Conservation (phyloP, 2,888 invertebrate genomes). For the Dolichomitus sp. region DNA sequence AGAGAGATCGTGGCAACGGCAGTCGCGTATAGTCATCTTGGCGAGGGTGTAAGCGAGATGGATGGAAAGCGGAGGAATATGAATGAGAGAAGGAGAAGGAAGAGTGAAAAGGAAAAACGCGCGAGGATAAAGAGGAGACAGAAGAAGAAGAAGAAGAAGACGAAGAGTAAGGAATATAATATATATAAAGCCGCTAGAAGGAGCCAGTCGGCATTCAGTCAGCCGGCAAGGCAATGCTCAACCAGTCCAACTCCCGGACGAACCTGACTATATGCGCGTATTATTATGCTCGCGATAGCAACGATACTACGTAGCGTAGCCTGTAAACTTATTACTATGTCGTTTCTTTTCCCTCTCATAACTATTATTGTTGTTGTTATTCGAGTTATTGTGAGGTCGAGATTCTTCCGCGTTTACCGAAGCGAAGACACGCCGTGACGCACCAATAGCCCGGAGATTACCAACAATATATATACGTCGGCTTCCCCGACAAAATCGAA, state of each 20-base stretch:
- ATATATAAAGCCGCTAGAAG: slow-evolving; percentile 46
- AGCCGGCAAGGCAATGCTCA: slow-evolving; percentile 28
- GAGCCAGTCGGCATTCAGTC: slow-evolving; percentile 27
- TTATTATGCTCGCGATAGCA: slow-evolving; percentile 12
- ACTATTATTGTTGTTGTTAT: background rate
- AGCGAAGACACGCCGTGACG: slow-evolving; percentile 15
- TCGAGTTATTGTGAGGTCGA: background rate
- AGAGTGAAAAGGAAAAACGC: slow-evolving; percentile 47
- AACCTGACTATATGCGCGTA: slow-evolving; percentile 22
- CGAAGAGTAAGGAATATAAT: slow-evolving; percentile 30
- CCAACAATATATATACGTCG: background rate
- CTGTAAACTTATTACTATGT: background rate
- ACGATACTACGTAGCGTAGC: slow-evolving; percentile 3
- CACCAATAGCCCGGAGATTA: background rate
- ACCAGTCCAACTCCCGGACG: slow-evolving; percentile 6
- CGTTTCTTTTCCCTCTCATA: background rate
- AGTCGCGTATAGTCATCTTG: background rate
- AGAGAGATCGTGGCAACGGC: background rate
- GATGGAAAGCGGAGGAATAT: slow-evolving; percentile 34
- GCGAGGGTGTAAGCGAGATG: slow-evolving; percentile 47
- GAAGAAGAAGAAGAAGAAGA: slow-evolving; percentile 37
- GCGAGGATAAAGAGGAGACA: slow-evolving; percentile 37
- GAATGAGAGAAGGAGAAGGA: slow-evolving; percentile 57
- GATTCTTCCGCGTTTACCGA: slow-evolving; percentile 18
- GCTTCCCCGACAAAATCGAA: background rate